phyloP scores from a whole-genome alignment of 2,797 vertebrate species.

The Amazonetta brasiliensis region DNA sequence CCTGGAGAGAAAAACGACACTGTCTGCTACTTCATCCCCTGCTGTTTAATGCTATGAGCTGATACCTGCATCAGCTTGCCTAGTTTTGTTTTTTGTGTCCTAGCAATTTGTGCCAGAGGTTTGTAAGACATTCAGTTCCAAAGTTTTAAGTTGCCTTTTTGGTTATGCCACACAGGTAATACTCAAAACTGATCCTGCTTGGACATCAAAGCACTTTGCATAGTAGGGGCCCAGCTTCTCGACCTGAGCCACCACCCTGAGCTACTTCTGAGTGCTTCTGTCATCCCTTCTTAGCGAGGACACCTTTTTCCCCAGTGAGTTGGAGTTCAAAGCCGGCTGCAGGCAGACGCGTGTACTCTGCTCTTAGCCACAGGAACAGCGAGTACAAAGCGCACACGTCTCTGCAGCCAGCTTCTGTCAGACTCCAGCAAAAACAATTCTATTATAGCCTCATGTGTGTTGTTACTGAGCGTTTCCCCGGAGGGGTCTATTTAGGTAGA shows the following conservation, averaged over 20 bases:
- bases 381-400: fast-evolving
- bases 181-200: not conserved
- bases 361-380: not conserved
- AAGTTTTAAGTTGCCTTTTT: not conserved
- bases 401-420: not conserved
- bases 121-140: not conserved
- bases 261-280: not conserved
- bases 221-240: not conserved
- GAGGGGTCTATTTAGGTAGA: not conserved
- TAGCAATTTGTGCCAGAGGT: not conserved
- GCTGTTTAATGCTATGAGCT: not conserved
- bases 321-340: not conserved
- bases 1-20: not conserved
- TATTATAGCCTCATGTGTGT: fast-evolving
- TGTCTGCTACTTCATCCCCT: not conserved
- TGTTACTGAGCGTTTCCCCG: not conserved
- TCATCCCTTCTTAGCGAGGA: not conserved
- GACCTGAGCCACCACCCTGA: not conserved
- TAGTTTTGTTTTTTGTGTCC: not conserved
- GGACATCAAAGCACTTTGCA: fast-evolving
- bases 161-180: not conserved
- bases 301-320: fast-evolving
- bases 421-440: not conserved
- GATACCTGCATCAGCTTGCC: not conserved
- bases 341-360: fast-evolving